Conservation (phyloP, 2,113 vertebrate genomes). For the Megalops atlanticus region DNA sequence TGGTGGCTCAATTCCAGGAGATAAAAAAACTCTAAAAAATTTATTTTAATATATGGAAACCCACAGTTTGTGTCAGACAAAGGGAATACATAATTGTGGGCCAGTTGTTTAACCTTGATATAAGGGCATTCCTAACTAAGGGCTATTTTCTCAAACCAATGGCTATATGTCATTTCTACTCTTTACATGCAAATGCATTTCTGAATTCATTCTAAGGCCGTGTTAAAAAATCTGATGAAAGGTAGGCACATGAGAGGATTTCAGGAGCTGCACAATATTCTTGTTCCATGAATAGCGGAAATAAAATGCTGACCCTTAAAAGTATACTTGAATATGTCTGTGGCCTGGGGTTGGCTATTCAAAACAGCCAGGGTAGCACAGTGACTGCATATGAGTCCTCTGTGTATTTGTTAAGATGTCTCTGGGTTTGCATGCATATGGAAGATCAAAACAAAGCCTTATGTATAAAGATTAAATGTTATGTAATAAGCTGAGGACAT, state of each 20-base stretch:
- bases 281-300: conserved; percentile 60
- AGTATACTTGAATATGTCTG: conserved; percentile 60
- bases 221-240: conserved; percentile 15
- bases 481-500: too few relatives aligned
- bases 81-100: conserved; percentile 55
- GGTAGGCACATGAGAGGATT: conserved; percentile 48
- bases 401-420: neutral
- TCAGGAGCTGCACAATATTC: conserved; percentile 56
- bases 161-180: conserved; percentile 54
- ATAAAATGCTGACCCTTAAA: conserved; percentile 61
- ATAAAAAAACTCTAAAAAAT: conserved; percentile 54
- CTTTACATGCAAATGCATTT: conserved; percentile 62
- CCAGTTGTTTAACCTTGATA: conserved; percentile 62
- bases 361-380: conserved; percentile 55
- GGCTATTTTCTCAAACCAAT: conserved; percentile 54
- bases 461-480: too few relatives aligned
- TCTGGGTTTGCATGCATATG: neutral
- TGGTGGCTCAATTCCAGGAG: conserved; percentile 56
- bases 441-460: neutral
- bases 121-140: conserved; percentile 61
- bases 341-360: conserved; percentile 53
- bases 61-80: conserved; percentile 41
- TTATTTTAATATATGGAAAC: conserved; percentile 61
- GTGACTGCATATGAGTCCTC: neutral
- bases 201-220: conserved; percentile 59